Percentiles rank a stretch among this genome's conserved stretches.
phyloP scores from a whole-genome alignment of 1,140 invertebrate genomes.

The Heliconius hermathena region DNA sequence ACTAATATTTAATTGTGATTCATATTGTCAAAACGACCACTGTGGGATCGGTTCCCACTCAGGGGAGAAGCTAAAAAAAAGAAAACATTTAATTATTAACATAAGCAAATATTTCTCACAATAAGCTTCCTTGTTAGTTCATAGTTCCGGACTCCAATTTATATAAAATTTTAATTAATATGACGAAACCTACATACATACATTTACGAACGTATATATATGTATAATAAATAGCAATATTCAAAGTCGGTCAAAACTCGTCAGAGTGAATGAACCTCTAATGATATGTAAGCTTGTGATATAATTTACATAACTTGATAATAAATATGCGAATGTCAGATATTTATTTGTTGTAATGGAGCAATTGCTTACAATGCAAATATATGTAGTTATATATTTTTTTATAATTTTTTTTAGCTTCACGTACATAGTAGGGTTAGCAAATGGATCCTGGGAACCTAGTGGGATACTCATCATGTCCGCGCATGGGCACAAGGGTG shows the following conservation, averaged over 20 bases:
- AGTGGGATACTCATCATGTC: neutral
- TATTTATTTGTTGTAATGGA: neutral
- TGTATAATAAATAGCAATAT: neutral
- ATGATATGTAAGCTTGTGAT: neutral
- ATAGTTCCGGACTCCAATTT: neutral
- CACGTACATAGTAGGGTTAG: neutral
- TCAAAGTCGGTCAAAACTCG: constrained; percentile 1
- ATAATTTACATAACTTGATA: constrained; percentile 9
- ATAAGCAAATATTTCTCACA: neutral
- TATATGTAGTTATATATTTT: neutral
- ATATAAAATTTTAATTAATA: neutral
- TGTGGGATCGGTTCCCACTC: too few species aligned
- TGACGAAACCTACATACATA: neutral
- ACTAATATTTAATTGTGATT: too few species aligned
- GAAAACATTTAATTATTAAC: neutral
- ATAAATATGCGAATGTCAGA: neutral
- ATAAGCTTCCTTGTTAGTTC: neutral
- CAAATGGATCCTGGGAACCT: neutral
- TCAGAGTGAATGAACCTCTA: constrained; percentile 1
- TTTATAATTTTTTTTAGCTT: neutral
- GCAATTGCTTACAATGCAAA: neutral
- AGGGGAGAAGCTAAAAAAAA: neutral
- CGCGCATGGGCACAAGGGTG: too few species aligned
- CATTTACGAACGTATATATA: neutral
- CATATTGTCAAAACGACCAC: too few species aligned